Base-by-base conservation (phyloP, 2,797 vertebrate species). In the Numenius phaeopus region DNA sequence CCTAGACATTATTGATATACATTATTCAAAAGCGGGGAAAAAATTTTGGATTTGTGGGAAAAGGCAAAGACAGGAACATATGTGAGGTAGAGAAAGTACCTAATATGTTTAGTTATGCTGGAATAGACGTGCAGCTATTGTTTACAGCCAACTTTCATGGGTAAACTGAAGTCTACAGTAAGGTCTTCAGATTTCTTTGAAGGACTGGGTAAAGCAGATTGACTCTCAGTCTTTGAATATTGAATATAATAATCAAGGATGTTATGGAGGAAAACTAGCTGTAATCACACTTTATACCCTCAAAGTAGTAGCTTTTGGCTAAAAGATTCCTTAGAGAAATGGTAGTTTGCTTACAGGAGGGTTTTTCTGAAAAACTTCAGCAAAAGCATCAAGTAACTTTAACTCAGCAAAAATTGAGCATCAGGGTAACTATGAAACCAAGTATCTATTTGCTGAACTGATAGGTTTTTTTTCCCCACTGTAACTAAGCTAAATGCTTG, bases 361-460 rank as follows among this genome's bases (percentile, higher is more conserved):
- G 1, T 2, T n/a, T 81, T 73, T 52, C 21, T 82, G 34, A 42
- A 1, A 5, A 78, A 71, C 24, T 55, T 58, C 7, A 11, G 29
- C 69, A 58, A 91, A 65, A 80, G 30, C 23, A 21, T 26, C 18
- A n/a, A 50, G 9, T 39, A 58, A 77, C 54, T 85, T 39, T 24
- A 67, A 69, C 6, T 8, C 34, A 39, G 29, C 10, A 77, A 83
- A 58, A 49, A 17, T 0, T 0, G 2, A 9, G 5, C 32, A 44
- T 29, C 37, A 37, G 23, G 7, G 4, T 37, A 83, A 57, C 50
- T 24, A n/a, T 2, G 13, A 70, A 89, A 62, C 23, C 29, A 69
- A 57, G 44, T 11, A 75, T 7, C 19, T 82, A 42, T 39, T 17
- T 24, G 19, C 10, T 10, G 4, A 91, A 76, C 9, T 16, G 42